These are phyloP conservation scores for Sphaerophoria taeniata DNA, from an alignment of 2,888 invertebrate species.

Conservation along the genomic window DNA sequence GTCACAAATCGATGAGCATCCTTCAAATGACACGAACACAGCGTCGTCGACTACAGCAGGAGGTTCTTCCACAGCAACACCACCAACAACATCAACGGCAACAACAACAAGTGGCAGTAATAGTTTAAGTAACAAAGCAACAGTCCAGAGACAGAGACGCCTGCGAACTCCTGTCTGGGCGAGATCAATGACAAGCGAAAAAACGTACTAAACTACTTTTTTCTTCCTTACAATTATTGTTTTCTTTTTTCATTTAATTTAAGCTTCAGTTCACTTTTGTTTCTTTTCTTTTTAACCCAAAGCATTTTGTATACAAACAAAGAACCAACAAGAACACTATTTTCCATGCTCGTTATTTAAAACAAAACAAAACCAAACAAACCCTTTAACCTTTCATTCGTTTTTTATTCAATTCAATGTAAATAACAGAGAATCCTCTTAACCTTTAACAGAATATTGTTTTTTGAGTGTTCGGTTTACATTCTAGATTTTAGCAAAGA, in stretches of 20 bases:
- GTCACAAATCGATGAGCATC: conserved; percentile 57
- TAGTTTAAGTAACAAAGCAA: conserved; percentile 83
- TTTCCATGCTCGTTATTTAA: conserved; percentile 59
- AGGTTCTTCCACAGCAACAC: conserved; percentile 37
- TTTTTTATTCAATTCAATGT: conserved; percentile 45
- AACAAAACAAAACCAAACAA: not conserved
- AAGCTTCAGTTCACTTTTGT: conserved; percentile 16
- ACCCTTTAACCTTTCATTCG: conserved; percentile 19
- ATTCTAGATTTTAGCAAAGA: conserved; percentile 2
- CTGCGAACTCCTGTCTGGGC: conserved; percentile 93
- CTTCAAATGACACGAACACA: conserved; percentile 57
- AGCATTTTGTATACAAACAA: conserved; percentile 51
- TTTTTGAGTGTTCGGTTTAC: conserved; percentile 53
- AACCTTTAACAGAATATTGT: conserved; percentile 27
- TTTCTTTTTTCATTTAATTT: conserved; percentile 32
- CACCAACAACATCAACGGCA: conserved; percentile 47
- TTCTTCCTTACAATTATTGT: conserved; percentile 24
- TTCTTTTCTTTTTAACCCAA: conserved; percentile 42
- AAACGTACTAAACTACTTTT: conserved; percentile 82
- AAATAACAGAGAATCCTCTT: conserved; percentile 46
- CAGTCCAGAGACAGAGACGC: conserved; percentile 87
- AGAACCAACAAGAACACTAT: conserved; percentile 50
- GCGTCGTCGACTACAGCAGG: conserved; percentile 22
- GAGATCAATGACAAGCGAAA: conserved; percentile 87
- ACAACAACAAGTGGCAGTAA: conserved; percentile 76